These are phyloP conservation scores for Hypsibius dujardini DNA, from an alignment of 1,140 invertebrate genomes.

Conservation along the genomic window DNA sequence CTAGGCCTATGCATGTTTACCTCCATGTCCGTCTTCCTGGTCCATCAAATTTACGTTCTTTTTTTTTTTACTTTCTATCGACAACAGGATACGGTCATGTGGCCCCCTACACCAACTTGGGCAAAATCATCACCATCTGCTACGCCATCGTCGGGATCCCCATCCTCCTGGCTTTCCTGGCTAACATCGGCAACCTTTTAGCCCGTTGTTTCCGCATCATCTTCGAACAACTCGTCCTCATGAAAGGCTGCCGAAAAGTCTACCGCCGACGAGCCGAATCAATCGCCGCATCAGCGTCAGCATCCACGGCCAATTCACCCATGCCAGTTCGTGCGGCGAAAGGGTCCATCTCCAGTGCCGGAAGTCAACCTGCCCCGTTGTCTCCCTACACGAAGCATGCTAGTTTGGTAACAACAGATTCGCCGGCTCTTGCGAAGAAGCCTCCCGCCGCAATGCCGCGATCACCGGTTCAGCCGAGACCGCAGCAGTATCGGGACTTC, in stretches of 20 bases:
- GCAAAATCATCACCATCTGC: slow-evolving; percentile 81
- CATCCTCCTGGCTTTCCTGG: slow-evolving; percentile 74
- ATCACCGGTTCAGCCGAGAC: too few species aligned
- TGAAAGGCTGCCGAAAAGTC: slow-evolving; percentile 3
- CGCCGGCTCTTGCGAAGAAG: too few species aligned
- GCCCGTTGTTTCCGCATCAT: slow-evolving; percentile 76
- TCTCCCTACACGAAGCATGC: too few species aligned
- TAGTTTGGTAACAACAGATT: too few species aligned
- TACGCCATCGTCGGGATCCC: slow-evolving; percentile 89
- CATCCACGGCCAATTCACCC: too few species aligned
- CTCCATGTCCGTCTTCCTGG: too few species aligned
- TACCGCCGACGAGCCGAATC: neutral
- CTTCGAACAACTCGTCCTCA: slow-evolving; percentile 29
- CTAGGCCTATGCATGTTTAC: too few species aligned
- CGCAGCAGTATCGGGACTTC: too few species aligned
- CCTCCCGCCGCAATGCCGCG: too few species aligned
- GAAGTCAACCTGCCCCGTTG: too few species aligned
- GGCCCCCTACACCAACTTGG: slow-evolving; percentile 70
- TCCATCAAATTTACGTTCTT: slow-evolving; percentile 25
- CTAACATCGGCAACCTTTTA: slow-evolving; percentile 89
- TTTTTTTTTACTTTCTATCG: too few species aligned
- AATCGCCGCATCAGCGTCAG: too few species aligned
- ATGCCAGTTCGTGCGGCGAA: neutral
- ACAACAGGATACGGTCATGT: slow-evolving; percentile 88
- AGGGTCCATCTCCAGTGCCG: neutral